Evolutionary conservation across 2,113 vertebrate genomes (phyloP), one percentile per base, ranked within the genome.

Genomic region (Struthidea cinerea): DNA sequence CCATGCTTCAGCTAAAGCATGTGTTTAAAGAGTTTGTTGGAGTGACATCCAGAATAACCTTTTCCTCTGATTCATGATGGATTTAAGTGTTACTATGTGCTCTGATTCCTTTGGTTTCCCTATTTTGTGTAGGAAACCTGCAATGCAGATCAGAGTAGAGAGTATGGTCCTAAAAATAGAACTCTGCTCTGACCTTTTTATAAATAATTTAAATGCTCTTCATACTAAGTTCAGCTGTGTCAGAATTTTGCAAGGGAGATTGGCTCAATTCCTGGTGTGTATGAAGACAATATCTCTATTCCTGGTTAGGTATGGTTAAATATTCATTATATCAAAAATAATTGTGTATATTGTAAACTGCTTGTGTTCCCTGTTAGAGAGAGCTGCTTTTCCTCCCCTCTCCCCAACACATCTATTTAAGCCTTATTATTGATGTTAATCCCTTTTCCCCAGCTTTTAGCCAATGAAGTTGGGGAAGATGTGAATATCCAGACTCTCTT

Each of bases 381-480:
- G 57, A 86, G 28, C 19, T 52, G 53, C 26, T 57, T 59, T 55
- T 30, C 42, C 21, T 59, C 26, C 27, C 20, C 32, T 76, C 3
- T 93, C 10, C 27, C 39, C n/a, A 57, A 1, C n/a, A 39, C 22
- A 1, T 3, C 1, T 24, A 6, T 60, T 55, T 71, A 30, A 86
- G 11, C 30, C 61, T 74, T 47, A 4, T 10, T 86, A 6, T 63
- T 94, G 53, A 55, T 56, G 4, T 70, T 15, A 49, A 32, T 30
- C 18, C 53, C 32, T 84, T 49, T 30, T 84, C 50, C 84, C 27
- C 90, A 99, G 99, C 98, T 99, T 93, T 94, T 99, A 84, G 96
- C 96, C 89, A 99, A 77, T 44, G 99, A 99, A 97, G 96, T 99
- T 13, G 99, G 99, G 21, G 99, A 99, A 73, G 99, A 99, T 4